phyloP scores from a whole-genome alignment of 2,888 invertebrate genomes.

The Phytoseiulus persimilis region DNA sequence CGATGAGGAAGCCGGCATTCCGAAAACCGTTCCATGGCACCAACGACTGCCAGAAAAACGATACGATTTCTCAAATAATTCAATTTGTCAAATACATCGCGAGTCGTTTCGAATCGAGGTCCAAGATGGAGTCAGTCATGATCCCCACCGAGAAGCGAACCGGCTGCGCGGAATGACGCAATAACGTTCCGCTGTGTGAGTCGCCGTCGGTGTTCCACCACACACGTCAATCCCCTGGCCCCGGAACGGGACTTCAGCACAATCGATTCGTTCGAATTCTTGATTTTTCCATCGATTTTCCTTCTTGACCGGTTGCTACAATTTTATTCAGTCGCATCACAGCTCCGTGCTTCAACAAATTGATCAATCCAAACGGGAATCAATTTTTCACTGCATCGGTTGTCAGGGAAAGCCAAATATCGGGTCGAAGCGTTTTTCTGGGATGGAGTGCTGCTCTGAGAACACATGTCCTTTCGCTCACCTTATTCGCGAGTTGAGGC shows the following conservation, averaged over 20 bases:
- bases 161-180: not conserved
- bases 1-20: too few species aligned
- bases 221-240: not conserved
- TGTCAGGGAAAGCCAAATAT: too few species aligned
- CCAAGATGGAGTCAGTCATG: not conserved
- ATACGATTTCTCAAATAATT: too few species aligned
- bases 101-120: too few species aligned
- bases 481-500: slow-evolving; percentile 35
- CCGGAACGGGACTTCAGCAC: not conserved
- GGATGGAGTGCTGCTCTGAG: not conserved
- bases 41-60: too few species aligned
- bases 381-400: too few species aligned
- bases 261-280: not conserved
- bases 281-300: not conserved
- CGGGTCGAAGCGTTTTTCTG: too few species aligned
- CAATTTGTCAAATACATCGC: too few species aligned
- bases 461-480: not conserved
- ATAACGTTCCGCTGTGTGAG: not conserved
- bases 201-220: not conserved
- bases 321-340: not conserved
- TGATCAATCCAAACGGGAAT: too few species aligned
- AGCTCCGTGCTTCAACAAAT: too few species aligned
- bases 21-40: too few species aligned
- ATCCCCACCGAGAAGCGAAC: not conserved
- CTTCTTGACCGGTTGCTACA: not conserved